Percentiles rank a stretch among this genome's conserved stretches.
Conservation (phyloP, 2,797 vertebrate genomes). For the Catamblyrhynchus diadema region DNA sequence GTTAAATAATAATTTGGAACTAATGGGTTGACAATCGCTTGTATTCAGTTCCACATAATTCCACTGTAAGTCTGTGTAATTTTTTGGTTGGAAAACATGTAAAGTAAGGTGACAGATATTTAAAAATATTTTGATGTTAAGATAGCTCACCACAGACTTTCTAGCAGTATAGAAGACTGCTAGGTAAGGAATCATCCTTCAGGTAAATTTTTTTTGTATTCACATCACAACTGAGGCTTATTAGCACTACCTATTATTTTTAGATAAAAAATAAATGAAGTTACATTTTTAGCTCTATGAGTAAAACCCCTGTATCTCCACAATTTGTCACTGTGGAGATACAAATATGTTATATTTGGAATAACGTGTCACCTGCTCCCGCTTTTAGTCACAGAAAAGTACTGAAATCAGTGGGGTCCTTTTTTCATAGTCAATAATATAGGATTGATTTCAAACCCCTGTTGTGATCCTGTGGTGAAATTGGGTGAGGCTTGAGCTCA, state of each 20-base stretch:
- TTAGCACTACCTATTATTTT: neutral
- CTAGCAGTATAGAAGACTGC: neutral
- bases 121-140: neutral
- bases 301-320: neutral
- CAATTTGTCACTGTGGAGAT: neutral
- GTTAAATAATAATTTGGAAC: neutral
- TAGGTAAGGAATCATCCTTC: neutral
- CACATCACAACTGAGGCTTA: neutral
- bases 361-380: neutral
- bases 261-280: neutral
- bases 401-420: neutral
- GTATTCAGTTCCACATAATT: neutral
- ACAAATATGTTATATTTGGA: neutral
- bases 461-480: neutral
- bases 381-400: neutral
- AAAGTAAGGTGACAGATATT: neutral
- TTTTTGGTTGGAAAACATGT: neutral
- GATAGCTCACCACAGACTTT: neutral
- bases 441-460: neutral
- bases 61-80: neutral
- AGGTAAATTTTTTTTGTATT: neutral
- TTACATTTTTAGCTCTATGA: neutral
- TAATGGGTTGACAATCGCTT: neutral
- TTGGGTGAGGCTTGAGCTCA: rapidly evolving
- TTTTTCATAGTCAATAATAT: neutral